A percentile compares a stretch with the other conserved stretches of the same genome.
These are phyloP conservation scores for Timema podura DNA, from an alignment of 2,888 invertebrate species.

Conservation along the genomic window DNA sequence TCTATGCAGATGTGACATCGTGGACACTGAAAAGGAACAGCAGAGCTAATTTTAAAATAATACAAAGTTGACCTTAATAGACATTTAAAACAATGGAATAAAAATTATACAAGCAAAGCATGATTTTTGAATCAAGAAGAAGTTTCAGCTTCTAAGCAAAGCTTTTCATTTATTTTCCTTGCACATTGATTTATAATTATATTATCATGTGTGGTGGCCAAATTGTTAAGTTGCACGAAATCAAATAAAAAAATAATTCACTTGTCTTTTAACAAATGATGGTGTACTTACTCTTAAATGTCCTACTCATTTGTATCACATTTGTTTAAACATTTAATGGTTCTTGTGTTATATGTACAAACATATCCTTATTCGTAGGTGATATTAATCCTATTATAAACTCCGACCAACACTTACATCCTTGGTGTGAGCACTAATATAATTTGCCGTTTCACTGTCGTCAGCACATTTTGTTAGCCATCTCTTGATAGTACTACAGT, in stretches of 20 bases:
- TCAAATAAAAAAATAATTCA: too few relatives aligned
- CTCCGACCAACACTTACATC: constrained; percentile 53
- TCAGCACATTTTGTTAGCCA: constrained; percentile 99
- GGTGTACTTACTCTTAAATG: too few relatives aligned
- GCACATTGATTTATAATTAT: too few relatives aligned
- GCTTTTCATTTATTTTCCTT: background rate
- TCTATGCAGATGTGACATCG: constrained; percentile 99
- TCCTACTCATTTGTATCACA: too few relatives aligned
- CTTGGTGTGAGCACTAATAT: constrained; percentile 98
- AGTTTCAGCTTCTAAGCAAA: background rate
- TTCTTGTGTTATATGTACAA: too few relatives aligned
- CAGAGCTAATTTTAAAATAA: constrained; percentile 6
- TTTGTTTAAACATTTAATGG: too few relatives aligned
- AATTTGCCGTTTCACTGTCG: constrained; percentile 99
- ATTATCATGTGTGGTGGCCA: too few relatives aligned
- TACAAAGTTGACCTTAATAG: background rate
- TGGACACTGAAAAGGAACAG: constrained; percentile 21
- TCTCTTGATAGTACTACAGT: constrained; percentile 89
- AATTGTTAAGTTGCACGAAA: too few relatives aligned
- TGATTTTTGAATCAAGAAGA: background rate
- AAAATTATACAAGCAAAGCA: background rate
- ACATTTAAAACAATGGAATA: too few relatives aligned
- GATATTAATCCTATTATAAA: background rate
- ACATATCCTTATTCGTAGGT: too few relatives aligned
- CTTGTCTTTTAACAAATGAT: too few relatives aligned